Evolutionary conservation across 2,888 invertebrate species (phyloP).

Genomic region (Zootermopsis nevadensis): DNA sequence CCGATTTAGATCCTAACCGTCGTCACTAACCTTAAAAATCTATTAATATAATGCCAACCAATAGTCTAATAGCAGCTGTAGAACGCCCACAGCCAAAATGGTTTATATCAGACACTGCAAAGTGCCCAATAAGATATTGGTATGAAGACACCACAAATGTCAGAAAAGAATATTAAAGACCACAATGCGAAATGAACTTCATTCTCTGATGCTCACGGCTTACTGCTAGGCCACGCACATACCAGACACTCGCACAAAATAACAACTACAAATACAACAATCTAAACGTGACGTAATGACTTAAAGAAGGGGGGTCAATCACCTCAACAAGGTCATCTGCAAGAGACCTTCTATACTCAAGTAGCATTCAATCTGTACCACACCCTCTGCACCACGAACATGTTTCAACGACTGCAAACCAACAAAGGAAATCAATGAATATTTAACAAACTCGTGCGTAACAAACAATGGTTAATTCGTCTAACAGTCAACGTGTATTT

Average conservation of each 20-base stretch:
- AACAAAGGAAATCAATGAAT: not conserved
- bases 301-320: constrained; percentile 41
- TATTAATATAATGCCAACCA: too few species aligned
- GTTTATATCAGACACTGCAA: too few species aligned
- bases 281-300: constrained; percentile 46
- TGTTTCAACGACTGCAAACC: not conserved
- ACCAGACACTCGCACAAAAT: constrained; percentile 42
- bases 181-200: too few species aligned
- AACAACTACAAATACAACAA: constrained; percentile 35
- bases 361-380: constrained; percentile 28
- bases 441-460: not conserved
- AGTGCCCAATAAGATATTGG: too few species aligned
- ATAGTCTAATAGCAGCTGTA: too few species aligned
- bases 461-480: not conserved
- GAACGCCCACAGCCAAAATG: too few species aligned
- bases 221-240: not conserved
- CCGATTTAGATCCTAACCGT: too few species aligned
- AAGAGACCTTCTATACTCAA: constrained; percentile 17
- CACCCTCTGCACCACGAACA: not conserved
- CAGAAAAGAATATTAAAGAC: too few species aligned
- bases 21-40: too few species aligned
- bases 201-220: not conserved
- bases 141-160: too few species aligned
- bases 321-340: constrained; percentile 47
- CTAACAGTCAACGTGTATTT: too few species aligned